Conservation (phyloP, 2,113 vertebrate species). For the Ifrita kowaldi region DNA sequence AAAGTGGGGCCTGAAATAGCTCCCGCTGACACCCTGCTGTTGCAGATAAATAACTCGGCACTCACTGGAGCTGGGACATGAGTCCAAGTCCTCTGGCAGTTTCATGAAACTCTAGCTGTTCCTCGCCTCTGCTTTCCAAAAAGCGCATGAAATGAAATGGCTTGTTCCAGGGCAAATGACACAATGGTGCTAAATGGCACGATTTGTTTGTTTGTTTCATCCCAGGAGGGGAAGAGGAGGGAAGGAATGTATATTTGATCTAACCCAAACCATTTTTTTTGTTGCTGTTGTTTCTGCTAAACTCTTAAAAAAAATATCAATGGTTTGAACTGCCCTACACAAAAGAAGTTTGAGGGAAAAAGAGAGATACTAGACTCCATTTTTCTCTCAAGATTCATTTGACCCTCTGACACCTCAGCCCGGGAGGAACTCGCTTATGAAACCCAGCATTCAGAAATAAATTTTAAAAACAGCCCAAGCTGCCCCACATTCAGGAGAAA, state of each 20-base stretch:
- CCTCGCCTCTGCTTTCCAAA: conserved; percentile 15
- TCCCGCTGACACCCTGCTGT: not conserved
- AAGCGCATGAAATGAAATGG: conserved; percentile 4
- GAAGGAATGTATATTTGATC: conserved; percentile 40
- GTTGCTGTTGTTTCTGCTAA: not conserved
- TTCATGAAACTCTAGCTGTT: conserved; percentile 36
- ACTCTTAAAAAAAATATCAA: not conserved
- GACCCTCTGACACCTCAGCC: not conserved
- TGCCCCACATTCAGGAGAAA: not conserved
- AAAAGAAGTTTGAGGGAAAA: not conserved
- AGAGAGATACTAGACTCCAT: not conserved
- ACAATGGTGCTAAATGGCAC: conserved; percentile 46
- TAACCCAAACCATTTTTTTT: conserved; percentile 11
- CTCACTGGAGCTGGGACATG: not conserved
- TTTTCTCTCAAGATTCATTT: not conserved
- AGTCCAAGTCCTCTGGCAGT: conserved; percentile 46
- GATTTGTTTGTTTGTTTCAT: conserved; percentile 51
- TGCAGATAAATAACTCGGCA: not conserved
- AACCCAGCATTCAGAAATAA: not conserved
- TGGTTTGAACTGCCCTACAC: not conserved
- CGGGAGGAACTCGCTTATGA: not conserved
- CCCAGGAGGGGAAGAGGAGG: conserved; percentile 25
- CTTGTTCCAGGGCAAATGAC: conserved; percentile 32
- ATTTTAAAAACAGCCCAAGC: not conserved
- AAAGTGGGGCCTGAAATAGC: not conserved